Conservation (phyloP, 2,888 invertebrate genomes). For the Phyllotreta striolata region DNA sequence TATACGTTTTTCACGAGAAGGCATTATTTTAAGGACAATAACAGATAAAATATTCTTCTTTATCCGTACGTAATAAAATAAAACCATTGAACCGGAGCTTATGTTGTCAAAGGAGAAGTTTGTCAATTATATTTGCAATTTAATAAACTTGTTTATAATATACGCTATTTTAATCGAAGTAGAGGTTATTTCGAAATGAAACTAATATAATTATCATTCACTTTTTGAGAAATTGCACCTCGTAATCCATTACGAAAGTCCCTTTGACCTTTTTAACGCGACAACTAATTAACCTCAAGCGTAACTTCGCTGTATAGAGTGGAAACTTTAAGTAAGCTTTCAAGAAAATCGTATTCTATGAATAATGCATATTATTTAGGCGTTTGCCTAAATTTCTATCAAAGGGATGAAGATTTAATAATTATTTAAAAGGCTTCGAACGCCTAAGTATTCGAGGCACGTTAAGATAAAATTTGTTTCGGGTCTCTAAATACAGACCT, state of each 20-base stretch:
- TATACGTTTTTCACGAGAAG: too few relatives aligned
- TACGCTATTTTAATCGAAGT: neutral
- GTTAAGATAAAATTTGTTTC: too few relatives aligned
- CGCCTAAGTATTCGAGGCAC: neutral
- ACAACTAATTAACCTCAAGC: constrained; percentile 10
- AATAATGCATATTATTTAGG: constrained; percentile 18
- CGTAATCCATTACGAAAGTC: constrained; percentile 15
- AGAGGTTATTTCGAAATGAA: constrained; percentile 1
- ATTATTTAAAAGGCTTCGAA: constrained; percentile 14
- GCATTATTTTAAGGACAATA: too few relatives aligned
- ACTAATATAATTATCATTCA: constrained; percentile 1
- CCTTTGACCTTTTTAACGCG: constrained; percentile 15
- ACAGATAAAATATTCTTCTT: too few relatives aligned
- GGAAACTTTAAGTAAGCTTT: constrained; percentile 16
- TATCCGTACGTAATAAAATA: too few relatives aligned
- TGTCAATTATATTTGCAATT: constrained; percentile 1
- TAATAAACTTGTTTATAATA: neutral
- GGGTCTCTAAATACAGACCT: too few relatives aligned
- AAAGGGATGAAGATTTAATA: constrained; percentile 21
- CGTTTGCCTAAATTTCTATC: constrained; percentile 17
- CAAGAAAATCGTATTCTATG: constrained; percentile 18
- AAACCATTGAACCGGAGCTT: neutral
- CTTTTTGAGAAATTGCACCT: constrained; percentile 6
- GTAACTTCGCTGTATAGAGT: constrained; percentile 7
- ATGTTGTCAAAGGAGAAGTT: neutral